Conservation (phyloP, 1,140 invertebrate species). For the Cephus cinctus region DNA sequence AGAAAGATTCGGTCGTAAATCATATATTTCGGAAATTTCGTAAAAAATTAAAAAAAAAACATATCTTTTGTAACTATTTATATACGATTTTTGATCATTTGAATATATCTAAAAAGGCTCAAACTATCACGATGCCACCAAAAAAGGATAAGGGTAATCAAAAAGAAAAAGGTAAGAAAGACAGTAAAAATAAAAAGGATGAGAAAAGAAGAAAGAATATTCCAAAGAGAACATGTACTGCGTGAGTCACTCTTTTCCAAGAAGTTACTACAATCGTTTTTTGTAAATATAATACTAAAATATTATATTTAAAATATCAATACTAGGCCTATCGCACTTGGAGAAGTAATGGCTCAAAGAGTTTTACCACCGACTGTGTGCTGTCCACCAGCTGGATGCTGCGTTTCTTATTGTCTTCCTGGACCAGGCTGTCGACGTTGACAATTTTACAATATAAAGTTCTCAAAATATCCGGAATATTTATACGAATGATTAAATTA, state of each 20-base stretch:
- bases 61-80: too few relatives aligned
- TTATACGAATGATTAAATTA: too few relatives aligned
- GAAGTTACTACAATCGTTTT: background rate
- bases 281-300: conserved; percentile 2
- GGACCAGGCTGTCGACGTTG: conserved; percentile 6
- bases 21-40: too few relatives aligned
- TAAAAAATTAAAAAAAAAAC: too few relatives aligned
- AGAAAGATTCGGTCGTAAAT: too few relatives aligned
- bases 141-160: background rate
- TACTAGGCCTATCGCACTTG: conserved; percentile 1
- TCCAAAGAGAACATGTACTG: background rate
- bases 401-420: conserved; percentile 2
- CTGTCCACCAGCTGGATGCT: conserved; percentile 5
- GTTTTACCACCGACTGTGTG: conserved; percentile 6
- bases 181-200: background rate
- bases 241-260: background rate
- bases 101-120: too few relatives aligned
- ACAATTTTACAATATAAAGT: background rate
- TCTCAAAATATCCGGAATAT: too few relatives aligned
- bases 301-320: conserved; percentile 3
- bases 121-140: background rate
- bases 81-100: too few relatives aligned
- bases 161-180: background rate
- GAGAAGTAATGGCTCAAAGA: conserved; percentile 9
- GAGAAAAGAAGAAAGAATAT: background rate